These are phyloP conservation scores for Drosophila asahinai DNA, from an alignment of 1,140 invertebrate species.

Conservation along the genomic window DNA sequence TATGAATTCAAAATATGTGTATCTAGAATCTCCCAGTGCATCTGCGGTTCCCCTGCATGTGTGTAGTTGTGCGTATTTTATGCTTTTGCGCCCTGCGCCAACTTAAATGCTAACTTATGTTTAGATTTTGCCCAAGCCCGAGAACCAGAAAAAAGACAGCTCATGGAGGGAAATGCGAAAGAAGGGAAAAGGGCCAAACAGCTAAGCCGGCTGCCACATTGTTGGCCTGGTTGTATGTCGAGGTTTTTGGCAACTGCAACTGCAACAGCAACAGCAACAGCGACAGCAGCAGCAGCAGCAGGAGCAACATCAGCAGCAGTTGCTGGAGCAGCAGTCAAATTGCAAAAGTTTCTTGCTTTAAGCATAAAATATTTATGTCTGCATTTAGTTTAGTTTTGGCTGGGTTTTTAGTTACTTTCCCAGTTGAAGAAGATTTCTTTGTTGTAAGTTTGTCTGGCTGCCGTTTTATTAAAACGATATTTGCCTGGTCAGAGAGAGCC, in stretches of 20 bases:
- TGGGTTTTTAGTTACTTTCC: constrained; percentile 73
- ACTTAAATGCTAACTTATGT: constrained; percentile 82
- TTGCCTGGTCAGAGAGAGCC: constrained; percentile 42
- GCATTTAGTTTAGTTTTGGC: constrained; percentile 79
- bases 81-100: constrained; percentile 77
- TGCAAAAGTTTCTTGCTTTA: constrained; percentile 82
- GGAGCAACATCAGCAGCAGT: constrained; percentile 30
- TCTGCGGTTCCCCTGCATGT: constrained; percentile 41
- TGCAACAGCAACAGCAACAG: constrained; percentile 38
- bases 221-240: constrained; percentile 56
- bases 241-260: constrained; percentile 65
- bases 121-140: constrained; percentile 67
- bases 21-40: neutral
- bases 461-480: constrained; percentile 74
- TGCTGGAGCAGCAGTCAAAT: constrained; percentile 67
- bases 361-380: constrained; percentile 83
- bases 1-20: neutral
- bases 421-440: constrained; percentile 58
- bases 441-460: constrained; percentile 72
- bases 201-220: constrained; percentile 66
- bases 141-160: constrained; percentile 53
- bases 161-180: neutral
- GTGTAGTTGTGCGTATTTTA: constrained; percentile 74
- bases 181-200: constrained; percentile 30
- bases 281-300: constrained; percentile 26